Percentiles rank a stretch among this genome's conserved stretches.
phyloP scores from a whole-genome alignment of 2,888 invertebrate genomes.

The Andricus quercusramuli region DNA sequence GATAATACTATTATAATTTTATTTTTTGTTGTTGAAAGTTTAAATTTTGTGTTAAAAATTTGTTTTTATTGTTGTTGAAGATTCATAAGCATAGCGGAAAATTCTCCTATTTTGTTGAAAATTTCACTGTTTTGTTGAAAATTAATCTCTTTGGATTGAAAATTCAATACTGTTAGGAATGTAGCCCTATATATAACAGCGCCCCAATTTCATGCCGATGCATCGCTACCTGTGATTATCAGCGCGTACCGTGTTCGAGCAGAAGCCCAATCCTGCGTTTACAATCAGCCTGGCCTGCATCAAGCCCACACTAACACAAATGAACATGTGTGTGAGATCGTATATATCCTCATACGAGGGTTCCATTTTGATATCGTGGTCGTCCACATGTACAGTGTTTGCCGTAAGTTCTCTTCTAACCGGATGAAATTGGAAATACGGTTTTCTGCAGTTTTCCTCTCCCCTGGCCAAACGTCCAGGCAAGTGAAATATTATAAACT shows the following conservation, averaged over 20 bases:
- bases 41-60: too few species aligned
- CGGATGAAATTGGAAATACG: too few species aligned
- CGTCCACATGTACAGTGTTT: slow-evolving; percentile 49
- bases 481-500: too few species aligned
- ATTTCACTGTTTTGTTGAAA: too few species aligned
- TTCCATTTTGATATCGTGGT: slow-evolving; percentile 72
- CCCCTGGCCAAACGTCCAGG: too few species aligned
- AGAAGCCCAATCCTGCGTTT: slow-evolving; percentile 69
- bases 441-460: too few species aligned
- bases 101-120: too few species aligned
- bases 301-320: slow-evolving; percentile 45
- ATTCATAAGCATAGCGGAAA: too few species aligned
- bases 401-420: neutral
- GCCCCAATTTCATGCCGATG: slow-evolving; percentile 74
- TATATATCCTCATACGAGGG: neutral
- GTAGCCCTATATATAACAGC: slow-evolving; percentile 65
- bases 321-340: neutral
- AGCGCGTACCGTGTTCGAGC: slow-evolving; percentile 68
- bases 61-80: too few species aligned
- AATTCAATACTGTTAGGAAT: slow-evolving; percentile 56
- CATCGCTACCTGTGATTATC: slow-evolving; percentile 76
- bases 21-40: too few species aligned
- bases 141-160: too few species aligned
- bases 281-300: slow-evolving; percentile 67
- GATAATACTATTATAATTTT: too few species aligned